Base-by-base conservation (phyloP, 1,140 invertebrate genomes). In the Carposina sasakii region DNA sequence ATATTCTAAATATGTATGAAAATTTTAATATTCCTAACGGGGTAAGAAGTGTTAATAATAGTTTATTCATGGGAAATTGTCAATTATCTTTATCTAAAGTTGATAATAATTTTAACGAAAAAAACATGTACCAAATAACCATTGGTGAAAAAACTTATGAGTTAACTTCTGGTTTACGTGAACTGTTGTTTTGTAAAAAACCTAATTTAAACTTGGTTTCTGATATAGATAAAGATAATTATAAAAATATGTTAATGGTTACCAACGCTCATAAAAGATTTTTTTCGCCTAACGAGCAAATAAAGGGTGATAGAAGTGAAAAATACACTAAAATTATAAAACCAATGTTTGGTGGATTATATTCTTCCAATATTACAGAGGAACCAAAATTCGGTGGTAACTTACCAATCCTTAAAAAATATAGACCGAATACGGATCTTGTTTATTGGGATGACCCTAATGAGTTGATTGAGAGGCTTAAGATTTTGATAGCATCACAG, bases 401-500 rank as follows among this genome's bases (percentile, higher is more conserved):
- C 13, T 42, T 46, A 37, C 43, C 48, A 43, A 44, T 9, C 10
- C 20, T 48, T 19, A 48, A 34, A 42, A 51, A 48, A 34, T 34
- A n/a, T 16, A 54, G 48, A 33, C 24, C 21, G 9, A 48, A 54
- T 20, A 40, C 48, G 17, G 56, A 54, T 36, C 52, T 33, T 4
- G 22, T 57, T 19, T 49, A 57, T 43, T 60, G 53, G 49, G 48
- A 60, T 49, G 49, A 56, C 40, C 36, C 49, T 30, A 50, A 43
- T 28, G 46, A 47, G 41, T 26, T 58, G 17, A 28, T 57, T 17
- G 48, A 52, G 13, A 33, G 52, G 23, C 30, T 51, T 13, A 43
- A 61, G 23, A 37, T 83, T 22, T 30, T 82, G 2, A 37, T 72
- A 12, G 62, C 70, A 15, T 79, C 71, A 12, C 54, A 67, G 41